These are phyloP conservation scores for Fistularia tabacaria DNA, from an alignment of 2,797 vertebrate species.

Conservation along the genomic window DNA sequence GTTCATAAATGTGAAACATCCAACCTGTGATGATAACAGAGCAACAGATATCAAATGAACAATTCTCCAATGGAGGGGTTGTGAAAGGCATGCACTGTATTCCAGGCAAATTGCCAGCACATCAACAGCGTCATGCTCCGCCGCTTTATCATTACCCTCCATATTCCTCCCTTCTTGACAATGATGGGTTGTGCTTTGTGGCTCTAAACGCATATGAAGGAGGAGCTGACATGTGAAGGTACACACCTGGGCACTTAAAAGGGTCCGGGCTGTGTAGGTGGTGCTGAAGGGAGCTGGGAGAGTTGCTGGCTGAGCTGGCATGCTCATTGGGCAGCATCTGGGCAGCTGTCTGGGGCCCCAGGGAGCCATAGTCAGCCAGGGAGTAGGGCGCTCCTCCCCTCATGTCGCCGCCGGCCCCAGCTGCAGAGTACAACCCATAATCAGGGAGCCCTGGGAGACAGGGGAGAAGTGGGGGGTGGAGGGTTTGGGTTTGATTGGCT, in stretches of 20 bases:
- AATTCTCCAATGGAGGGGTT: constrained; percentile 12
- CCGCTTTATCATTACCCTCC: constrained; percentile 3
- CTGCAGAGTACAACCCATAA: constrained; percentile 79
- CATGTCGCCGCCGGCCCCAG: constrained; percentile 66
- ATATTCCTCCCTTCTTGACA: background rate
- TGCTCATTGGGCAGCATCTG: constrained; percentile 77
- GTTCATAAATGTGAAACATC: too few species aligned
- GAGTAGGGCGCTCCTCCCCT: constrained; percentile 74
- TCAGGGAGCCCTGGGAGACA: constrained; percentile 68
- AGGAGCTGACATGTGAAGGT: constrained; percentile 46
- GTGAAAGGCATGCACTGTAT: constrained; percentile 40
- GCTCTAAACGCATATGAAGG: constrained; percentile 15
- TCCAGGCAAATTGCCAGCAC: constrained; percentile 22
- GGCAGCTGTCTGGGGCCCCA: constrained; percentile 69
- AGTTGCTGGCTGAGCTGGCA: constrained; percentile 70
- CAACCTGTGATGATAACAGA: too few species aligned
- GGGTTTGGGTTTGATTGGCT: background rate
- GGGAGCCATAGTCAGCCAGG: constrained; percentile 77
- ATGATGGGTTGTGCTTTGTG: too few species aligned
- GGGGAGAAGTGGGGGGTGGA: background rate
- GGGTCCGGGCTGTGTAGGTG: constrained; percentile 74
- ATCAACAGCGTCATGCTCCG: constrained; percentile 1
- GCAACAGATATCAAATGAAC: background rate
- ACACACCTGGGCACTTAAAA: constrained; percentile 77
- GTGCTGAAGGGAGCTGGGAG: constrained; percentile 67